A percentile compares a stretch with the other conserved stretches of the same genome.
Conservation (phyloP, 2,888 invertebrate genomes). For the Carpatolechia fugitivella region DNA sequence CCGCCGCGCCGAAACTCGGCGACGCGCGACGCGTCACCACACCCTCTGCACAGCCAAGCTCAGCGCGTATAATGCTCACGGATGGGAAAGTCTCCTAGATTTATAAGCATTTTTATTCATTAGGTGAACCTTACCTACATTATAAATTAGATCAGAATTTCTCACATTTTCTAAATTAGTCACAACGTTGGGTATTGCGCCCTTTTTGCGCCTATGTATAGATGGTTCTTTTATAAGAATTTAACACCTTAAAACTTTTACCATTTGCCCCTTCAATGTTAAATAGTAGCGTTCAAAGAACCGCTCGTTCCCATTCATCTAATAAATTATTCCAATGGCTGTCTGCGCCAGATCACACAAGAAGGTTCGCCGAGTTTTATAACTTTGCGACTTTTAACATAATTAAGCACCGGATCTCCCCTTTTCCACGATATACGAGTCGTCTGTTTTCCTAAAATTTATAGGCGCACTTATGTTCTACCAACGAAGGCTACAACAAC, state of each 20-base stretch:
- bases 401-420: constrained; percentile 19
- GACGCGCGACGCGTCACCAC: constrained; percentile 27
- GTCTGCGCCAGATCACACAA: constrained; percentile 21
- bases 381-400: constrained; percentile 16
- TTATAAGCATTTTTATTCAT: not conserved
- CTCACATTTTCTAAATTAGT: too few relatives aligned
- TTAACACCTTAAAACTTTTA: too few relatives aligned
- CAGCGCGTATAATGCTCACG: constrained; percentile 5
- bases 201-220: too few relatives aligned
- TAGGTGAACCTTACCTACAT: not conserved
- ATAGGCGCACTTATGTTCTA: constrained; percentile 24
- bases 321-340: constrained; percentile 38
- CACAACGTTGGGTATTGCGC: too few relatives aligned
- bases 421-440: constrained; percentile 8
- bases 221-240: too few relatives aligned
- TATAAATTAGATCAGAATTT: too few relatives aligned
- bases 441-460: constrained; percentile 25
- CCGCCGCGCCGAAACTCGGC: constrained; percentile 34
- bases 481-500: constrained; percentile 20
- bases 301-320: constrained; percentile 38
- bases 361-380: constrained; percentile 16
- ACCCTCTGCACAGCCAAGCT: constrained; percentile 9
- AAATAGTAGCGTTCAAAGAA: constrained; percentile 46
- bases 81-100: not conserved
- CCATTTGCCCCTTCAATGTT: not conserved